Percentiles rank a stretch among this genome's conserved stretches.
phyloP scores from a whole-genome alignment of 2,797 vertebrate species.

The Poecile montanus region DNA sequence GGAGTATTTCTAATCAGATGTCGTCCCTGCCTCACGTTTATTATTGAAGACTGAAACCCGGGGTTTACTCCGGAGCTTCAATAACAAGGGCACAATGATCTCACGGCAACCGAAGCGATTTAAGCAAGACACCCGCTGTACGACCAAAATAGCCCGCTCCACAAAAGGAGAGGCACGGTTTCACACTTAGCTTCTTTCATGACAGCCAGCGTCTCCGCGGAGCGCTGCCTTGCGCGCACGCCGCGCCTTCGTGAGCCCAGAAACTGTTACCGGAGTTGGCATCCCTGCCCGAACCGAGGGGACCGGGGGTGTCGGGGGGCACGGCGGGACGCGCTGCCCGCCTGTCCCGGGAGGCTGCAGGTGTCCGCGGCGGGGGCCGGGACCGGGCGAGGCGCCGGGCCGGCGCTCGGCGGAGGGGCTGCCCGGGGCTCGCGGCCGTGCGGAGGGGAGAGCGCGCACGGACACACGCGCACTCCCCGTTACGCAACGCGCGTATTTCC shows the following conservation, averaged over 20 bases:
- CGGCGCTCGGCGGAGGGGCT: neutral
- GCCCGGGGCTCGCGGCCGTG: neutral
- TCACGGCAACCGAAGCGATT: slow-evolving; percentile 37
- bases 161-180: slow-evolving; percentile 67
- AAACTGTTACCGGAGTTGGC: slow-evolving; percentile 63
- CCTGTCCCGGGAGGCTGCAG: neutral
- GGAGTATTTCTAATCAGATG: slow-evolving; percentile 35
- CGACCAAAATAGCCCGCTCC: slow-evolving; percentile 74
- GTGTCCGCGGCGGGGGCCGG: neutral
- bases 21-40: slow-evolving; percentile 33
- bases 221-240: slow-evolving; percentile 57
- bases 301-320: neutral
- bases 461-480: neutral
- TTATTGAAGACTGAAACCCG: slow-evolving; percentile 13
- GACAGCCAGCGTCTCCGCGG: slow-evolving; percentile 60
- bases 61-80: slow-evolving; percentile 24
- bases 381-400: neutral
- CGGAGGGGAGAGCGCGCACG: neutral
- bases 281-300: slow-evolving; percentile 31
- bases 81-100: slow-evolving; percentile 45
- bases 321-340: neutral
- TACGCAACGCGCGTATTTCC: slow-evolving; percentile 51
- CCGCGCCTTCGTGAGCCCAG: slow-evolving; percentile 60
- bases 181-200: slow-evolving; percentile 65
- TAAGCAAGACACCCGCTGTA: slow-evolving; percentile 53